Conservation (phyloP, 2,888 invertebrate genomes). For the Trissonchulus sp. region DNA sequence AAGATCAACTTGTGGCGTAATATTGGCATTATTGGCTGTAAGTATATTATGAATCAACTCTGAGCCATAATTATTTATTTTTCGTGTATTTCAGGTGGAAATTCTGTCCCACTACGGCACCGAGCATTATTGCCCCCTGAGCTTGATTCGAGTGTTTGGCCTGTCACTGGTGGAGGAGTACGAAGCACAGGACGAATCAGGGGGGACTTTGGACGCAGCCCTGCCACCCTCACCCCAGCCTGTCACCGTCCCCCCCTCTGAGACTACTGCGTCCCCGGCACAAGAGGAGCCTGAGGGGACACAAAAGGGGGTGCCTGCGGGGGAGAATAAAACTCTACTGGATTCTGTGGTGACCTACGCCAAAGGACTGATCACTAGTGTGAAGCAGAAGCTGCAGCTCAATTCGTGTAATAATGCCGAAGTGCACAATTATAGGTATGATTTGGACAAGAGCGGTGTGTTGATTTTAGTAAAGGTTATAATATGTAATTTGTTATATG, state of each 20-base stretch:
- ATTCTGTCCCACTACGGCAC: conserved; percentile 87
- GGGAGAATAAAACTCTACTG: neutral
- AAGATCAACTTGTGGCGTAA: too few relatives aligned
- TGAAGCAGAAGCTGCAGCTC: neutral
- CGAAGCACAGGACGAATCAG: conserved; percentile 39
- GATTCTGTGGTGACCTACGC: neutral
- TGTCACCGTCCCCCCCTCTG: neutral
- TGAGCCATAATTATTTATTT: too few relatives aligned
- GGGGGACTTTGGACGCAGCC: too few relatives aligned
- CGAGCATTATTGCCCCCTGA: conserved; percentile 92
- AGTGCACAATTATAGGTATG: neutral
- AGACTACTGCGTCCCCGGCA: neutral
- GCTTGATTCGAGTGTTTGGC: conserved; percentile 86
- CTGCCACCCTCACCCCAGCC: neutral
- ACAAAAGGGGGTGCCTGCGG: too few relatives aligned
- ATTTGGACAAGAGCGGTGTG: too few relatives aligned
- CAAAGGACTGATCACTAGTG: neutral
- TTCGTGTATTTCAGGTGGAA: conserved; percentile 60
- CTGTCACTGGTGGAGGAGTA: conserved; percentile 68
- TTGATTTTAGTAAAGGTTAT: too few relatives aligned
- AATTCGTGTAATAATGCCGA: neutral
- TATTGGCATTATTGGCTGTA: too few relatives aligned
- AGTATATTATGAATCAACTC: too few relatives aligned
- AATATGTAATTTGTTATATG: too few relatives aligned
- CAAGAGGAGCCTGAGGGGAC: too few relatives aligned